Evolutionary conservation across 2,888 invertebrate genomes (phyloP), one percentile per base, ranked within the genome.

Genomic region (Mechanitis mazaeus): DNA sequence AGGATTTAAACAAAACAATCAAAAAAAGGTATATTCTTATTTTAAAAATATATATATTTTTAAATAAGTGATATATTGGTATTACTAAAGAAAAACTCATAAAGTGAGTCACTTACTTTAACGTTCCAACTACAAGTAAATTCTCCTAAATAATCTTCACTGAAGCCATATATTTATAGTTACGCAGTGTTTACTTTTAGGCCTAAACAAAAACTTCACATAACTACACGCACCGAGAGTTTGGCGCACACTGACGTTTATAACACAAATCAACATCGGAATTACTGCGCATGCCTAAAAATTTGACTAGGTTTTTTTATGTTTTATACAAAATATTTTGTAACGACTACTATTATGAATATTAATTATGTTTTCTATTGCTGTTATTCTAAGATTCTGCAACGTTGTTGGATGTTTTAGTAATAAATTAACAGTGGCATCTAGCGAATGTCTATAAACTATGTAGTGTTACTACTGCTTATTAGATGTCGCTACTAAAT

Each of bases 201-300:
- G 69, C 72, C 75, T 71, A 70, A 20, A 65, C 66, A 47, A 53
- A 56, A 59, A 33, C 33, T 35, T 20, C 55, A 68, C 64, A 65
- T 69, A 59, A 77, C 85, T 73, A 67, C 57, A 64, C 78, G 71
- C 81, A 83, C 81, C 85, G 76, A 78, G 64, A 60, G 76, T 66
- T 76, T 70, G 77, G 80, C 84, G 83, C 78, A 72, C 61, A 87
- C 87, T 87, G 85, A 74, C 77, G 74, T 71, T 55, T 55, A 61
- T 59, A 33, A 55, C 54, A 33, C 54, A 42, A 54, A 54, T 59
- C 42, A 53, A 54, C 56, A 68, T 63, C 67, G 64, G 60, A 3
- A 31, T 11, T 5, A 58, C 33, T 54, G 54, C 58, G 58, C 58
- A 58, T 58, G 58, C 54, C 42, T 45, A 5, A 31, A 53, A n/a